Conservation (phyloP, 92 coral and sea anemone species). For the Phymanthus crucifer region DNA sequence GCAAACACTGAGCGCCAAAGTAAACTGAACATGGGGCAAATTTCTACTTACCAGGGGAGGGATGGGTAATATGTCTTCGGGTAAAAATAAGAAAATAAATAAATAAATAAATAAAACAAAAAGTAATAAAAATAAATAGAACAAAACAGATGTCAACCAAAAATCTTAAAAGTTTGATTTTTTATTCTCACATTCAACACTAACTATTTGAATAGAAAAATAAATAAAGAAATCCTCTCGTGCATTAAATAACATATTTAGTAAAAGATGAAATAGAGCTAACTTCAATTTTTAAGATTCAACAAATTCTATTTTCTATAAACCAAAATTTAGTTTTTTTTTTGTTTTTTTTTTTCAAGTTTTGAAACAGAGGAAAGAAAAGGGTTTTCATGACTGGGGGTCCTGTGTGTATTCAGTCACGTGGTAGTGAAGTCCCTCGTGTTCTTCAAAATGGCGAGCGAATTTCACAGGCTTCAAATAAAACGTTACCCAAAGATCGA, state of each 20-base stretch:
- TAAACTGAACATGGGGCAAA: slow-evolving; percentile 12
- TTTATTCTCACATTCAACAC: too few relatives aligned
- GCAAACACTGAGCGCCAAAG: slow-evolving; percentile 29
- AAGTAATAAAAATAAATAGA: too few relatives aligned
- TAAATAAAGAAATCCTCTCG: too few relatives aligned
- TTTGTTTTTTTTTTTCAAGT: neutral
- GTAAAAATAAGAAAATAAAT: too few relatives aligned
- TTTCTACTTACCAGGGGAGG: neutral
- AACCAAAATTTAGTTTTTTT: neutral
- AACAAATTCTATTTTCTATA: neutral
- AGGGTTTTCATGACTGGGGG: neutral
- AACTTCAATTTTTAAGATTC: too few relatives aligned
- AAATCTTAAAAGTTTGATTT: too few relatives aligned
- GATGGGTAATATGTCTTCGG: neutral
- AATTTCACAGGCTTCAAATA: slow-evolving; percentile 71
- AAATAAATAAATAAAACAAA: too few relatives aligned
- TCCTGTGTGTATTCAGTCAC: slow-evolving; percentile 4
- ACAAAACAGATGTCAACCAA: too few relatives aligned
- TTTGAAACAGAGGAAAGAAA: neutral
- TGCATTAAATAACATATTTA: too few relatives aligned
- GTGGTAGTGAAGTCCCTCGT: slow-evolving; percentile 24
- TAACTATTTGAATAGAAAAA: too few relatives aligned
- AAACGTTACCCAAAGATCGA: slow-evolving; percentile 85
- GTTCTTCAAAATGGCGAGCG: slow-evolving; percentile 75
- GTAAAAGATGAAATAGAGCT: too few relatives aligned